phyloP scores from a whole-genome alignment of 2,888 invertebrate species.

The Agonopterix alstromeriana region DNA sequence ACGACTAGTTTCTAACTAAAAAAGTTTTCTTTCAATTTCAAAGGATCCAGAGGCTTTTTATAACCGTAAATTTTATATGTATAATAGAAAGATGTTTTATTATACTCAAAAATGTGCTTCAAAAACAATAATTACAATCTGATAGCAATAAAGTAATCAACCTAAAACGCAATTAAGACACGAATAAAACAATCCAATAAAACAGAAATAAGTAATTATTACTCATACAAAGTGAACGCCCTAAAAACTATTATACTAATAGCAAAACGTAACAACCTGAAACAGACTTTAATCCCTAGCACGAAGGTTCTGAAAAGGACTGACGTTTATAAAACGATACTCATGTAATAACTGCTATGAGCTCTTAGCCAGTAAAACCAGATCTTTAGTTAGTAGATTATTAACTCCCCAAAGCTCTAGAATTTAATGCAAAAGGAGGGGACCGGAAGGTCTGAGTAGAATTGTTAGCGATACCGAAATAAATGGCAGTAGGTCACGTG shows the following conservation, averaged over 20 bases:
- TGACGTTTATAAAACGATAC: constrained; percentile 16
- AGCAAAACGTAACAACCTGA: constrained; percentile 6
- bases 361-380: constrained; percentile 20
- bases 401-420: neutral
- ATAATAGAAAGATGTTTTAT: too few relatives aligned
- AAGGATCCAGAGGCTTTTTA: too few relatives aligned
- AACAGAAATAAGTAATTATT: constrained; percentile 41
- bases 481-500: constrained; percentile 63
- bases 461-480: constrained; percentile 33
- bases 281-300: constrained; percentile 13
- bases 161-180: constrained; percentile 30
- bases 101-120: too few relatives aligned
- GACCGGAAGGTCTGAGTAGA: constrained; percentile 8
- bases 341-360: constrained; percentile 30
- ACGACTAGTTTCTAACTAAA: too few relatives aligned
- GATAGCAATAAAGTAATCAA: neutral
- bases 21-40: too few relatives aligned
- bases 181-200: constrained; percentile 30
- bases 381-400: constrained; percentile 15
- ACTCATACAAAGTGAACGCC: constrained; percentile 36
- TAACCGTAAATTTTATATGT: too few relatives aligned
- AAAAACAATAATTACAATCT: neutral
- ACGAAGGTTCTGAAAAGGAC: constrained; percentile 21
- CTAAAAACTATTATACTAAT: constrained; percentile 19
- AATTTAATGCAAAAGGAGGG: constrained; percentile 1